phyloP scores from a whole-genome alignment of 1,140 invertebrate species.

The Caenorhabditis tropicalis region DNA sequence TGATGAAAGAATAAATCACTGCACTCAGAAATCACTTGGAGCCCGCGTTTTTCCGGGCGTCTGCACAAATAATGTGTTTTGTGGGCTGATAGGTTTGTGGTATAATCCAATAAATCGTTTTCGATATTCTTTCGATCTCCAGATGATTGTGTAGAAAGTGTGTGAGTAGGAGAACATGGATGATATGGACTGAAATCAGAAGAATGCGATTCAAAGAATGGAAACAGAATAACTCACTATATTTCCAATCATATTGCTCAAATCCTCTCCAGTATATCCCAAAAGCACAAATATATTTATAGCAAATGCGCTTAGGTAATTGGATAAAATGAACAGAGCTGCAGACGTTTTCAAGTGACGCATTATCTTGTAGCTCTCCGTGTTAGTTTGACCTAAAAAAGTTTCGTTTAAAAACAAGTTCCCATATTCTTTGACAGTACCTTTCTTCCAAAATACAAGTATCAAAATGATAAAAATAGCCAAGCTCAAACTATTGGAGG shows the following conservation, averaged over 20 bases:
- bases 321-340: background rate
- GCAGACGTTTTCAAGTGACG: slow-evolving; percentile 7
- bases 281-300: background rate
- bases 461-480: slow-evolving; percentile 1
- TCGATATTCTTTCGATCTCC: slow-evolving; percentile 14
- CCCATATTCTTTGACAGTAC: background rate
- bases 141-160: slow-evolving; percentile 25
- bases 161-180: background rate
- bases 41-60: background rate
- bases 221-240: background rate
- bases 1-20: background rate
- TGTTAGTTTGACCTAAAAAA: background rate
- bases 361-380: background rate
- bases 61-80: background rate
- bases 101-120: slow-evolving; percentile 21
- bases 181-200: background rate
- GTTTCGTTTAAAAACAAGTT: too few relatives aligned
- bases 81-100: background rate
- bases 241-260: background rate
- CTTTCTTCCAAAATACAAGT: background rate
- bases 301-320: background rate
- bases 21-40: background rate
- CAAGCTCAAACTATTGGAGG: background rate
- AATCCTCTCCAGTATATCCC: background rate
- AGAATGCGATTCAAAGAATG: background rate